Conservation (phyloP, 2,797 vertebrate species). For the Oreortyx pictus region DNA sequence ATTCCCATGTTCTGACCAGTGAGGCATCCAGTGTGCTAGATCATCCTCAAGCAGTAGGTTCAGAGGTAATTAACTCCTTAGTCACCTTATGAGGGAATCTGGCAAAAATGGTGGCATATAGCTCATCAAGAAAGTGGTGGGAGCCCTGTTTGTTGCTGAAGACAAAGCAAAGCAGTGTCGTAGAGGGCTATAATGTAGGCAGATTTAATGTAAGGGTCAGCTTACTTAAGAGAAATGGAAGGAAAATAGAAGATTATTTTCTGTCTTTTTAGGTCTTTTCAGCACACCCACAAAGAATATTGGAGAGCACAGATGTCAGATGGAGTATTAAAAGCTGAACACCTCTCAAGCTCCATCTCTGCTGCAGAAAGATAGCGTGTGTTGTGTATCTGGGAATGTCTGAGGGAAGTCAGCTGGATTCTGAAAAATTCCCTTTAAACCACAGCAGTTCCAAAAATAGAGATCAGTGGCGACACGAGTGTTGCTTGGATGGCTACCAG, state of each 20-base stretch:
- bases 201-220: neutral
- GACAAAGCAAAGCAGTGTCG: neutral
- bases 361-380: neutral
- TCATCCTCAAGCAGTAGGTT: slow-evolving; percentile 54
- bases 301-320: neutral
- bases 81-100: neutral
- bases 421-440: neutral
- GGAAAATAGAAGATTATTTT: accelerated
- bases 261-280: neutral
- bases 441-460: neutral
- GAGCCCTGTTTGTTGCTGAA: neutral
- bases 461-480: neutral
- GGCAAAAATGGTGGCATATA: neutral
- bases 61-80: slow-evolving; percentile 44
- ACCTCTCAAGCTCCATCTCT: neutral
- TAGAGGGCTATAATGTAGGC: accelerated
- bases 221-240: neutral
- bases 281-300: neutral
- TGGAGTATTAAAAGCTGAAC: neutral
- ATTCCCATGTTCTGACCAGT: slow-evolving; percentile 57
- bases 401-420: neutral
- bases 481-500: neutral
- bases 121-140: accelerated
- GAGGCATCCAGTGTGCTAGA: slow-evolving; percentile 71
- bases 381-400: neutral